A percentile compares a stretch with the other conserved stretches of the same genome.
phyloP scores from a whole-genome alignment of 2,113 vertebrate genomes.

The Prionailurus viverrinus region DNA sequence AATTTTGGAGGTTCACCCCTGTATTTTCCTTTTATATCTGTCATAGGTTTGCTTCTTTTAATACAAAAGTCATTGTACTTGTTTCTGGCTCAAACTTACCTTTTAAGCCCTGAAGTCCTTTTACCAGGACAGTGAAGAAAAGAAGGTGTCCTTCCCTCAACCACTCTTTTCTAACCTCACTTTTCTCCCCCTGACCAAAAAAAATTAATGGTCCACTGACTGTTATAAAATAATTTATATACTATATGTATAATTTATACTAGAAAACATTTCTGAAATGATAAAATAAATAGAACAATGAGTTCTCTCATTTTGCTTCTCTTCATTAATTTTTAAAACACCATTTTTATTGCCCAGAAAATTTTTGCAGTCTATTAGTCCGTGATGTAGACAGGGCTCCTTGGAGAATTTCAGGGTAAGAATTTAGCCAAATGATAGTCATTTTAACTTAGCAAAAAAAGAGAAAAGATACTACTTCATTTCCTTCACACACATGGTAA shows the following conservation, averaged over 20 bases:
- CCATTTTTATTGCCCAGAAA: not conserved
- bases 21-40: constrained; percentile 25
- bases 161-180: not conserved
- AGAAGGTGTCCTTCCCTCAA: not conserved
- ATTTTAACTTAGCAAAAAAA: not conserved
- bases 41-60: constrained; percentile 29
- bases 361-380: not conserved
- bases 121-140: not conserved
- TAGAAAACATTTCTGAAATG: constrained; percentile 36
- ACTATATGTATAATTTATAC: not conserved
- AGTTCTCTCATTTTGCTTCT: not conserved
- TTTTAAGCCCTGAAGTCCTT: not conserved
- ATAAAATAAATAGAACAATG: constrained; percentile 48
- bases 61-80: constrained; percentile 7
- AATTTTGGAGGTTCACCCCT: not conserved
- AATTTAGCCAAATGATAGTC: constrained; percentile 40
- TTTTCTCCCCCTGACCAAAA: too few relatives aligned
- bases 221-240: constrained; percentile 15
- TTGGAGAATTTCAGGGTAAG: constrained; percentile 43
- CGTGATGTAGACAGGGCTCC: not conserved
- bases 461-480: not conserved
- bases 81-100: constrained; percentile 8
- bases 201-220: not conserved
- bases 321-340: constrained; percentile 67
- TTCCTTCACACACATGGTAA: not conserved